Base-by-base conservation (phyloP, 2,797 vertebrate species). In the Molossus alvarezi region DNA sequence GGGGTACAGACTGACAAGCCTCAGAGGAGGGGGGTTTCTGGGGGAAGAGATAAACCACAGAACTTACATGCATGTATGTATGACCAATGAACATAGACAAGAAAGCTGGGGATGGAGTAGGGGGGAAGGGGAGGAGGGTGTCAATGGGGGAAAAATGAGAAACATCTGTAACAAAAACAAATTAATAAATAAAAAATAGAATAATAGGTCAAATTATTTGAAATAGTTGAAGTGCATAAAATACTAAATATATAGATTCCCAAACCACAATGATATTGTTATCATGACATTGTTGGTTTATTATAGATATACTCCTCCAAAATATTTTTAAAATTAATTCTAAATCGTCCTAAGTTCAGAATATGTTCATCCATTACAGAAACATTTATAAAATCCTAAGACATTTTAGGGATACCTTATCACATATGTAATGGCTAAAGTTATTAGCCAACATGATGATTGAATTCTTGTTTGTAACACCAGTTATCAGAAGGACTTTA, bases 381-480 rank as follows among this genome's bases (percentile, higher is more conserved):
- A n/a, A 67, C 33, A 87, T 29, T 80, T 72, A 65, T 55, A 41
- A 84, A 65, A 84, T 53, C 20, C 29, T 53, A 72, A 88, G 71
- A 77, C 23, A 77, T 64, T 33, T 94, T 94, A 77, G 33, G 33
- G 25, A 41, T 83, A 83, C 12, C 13, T 75, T 81, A 17, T 86
- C 21, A 37, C 5, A 18, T 64, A 69, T 55, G 14, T 87, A 88
- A 64, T 82, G 48, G 58, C 55, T 75, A 37, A 76, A 62, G 29
- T 77, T 94, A 88, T 89, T 92, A 84, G 65, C n/a, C 6, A 55
- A 84, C 58, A 51, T 92, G 64, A 94, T 85, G 27, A 69, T 5
- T 80, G 21, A 41, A 77, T 72, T 87, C 29, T 72, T 64, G 12
- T 91, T 55, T 79, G 45, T 41, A 62, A 25, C 6, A 51, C 37